These are phyloP conservation scores for Diploptera punctata DNA, from an alignment of 2,888 invertebrate species.

Conservation along the genomic window DNA sequence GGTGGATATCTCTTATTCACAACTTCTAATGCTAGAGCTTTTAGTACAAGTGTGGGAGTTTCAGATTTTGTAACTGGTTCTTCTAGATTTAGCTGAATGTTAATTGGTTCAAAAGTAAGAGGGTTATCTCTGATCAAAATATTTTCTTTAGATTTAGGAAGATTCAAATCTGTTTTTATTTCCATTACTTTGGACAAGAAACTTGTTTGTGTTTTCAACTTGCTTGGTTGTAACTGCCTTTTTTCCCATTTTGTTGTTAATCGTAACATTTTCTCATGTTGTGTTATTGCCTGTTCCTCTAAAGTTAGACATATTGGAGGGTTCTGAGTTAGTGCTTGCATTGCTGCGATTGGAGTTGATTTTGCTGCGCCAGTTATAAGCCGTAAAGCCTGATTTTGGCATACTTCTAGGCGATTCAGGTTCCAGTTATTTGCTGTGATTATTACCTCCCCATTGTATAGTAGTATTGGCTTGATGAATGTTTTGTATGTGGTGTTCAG, in stretches of 20 bases:
- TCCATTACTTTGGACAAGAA: not conserved
- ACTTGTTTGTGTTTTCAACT: not conserved
- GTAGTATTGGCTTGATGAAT: too few species aligned
- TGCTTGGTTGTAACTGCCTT: not conserved
- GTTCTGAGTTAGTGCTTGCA: not conserved
- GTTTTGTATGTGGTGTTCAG: not conserved
- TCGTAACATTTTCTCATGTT: not conserved
- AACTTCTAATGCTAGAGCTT: not conserved
- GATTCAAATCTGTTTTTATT: too few species aligned
- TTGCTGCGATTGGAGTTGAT: not conserved
- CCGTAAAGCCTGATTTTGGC: too few species aligned
- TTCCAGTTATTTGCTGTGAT: not conserved
- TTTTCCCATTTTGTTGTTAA: not conserved
- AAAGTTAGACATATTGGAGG: too few species aligned
- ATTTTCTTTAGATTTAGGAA: too few species aligned
- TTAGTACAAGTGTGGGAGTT: not conserved
- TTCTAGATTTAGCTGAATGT: not conserved
- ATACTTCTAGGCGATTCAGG: not conserved
- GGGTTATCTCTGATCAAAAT: too few species aligned
- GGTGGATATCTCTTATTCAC: not conserved
- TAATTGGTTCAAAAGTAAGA: not conserved
- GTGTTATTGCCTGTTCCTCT: not conserved
- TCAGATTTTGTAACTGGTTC: not conserved
- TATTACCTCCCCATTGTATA: not conserved
- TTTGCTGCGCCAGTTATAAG: not conserved